Percentiles rank a stretch among this genome's conserved stretches.
Conservation (phyloP, 2,888 invertebrate genomes). For the Aspidapion aeneum region DNA sequence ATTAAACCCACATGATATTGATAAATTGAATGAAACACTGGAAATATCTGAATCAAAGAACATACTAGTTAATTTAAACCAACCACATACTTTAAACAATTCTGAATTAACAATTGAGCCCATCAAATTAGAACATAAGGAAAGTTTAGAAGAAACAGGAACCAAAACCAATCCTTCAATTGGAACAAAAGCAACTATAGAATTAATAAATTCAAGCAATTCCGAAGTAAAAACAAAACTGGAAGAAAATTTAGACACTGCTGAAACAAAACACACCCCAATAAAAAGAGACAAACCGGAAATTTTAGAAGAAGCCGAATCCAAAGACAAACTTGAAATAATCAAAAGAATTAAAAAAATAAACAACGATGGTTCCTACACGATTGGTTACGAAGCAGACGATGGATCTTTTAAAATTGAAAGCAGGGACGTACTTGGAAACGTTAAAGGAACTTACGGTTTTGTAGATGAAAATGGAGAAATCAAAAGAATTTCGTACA, state of each 20-base stretch:
- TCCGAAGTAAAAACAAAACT: not conserved
- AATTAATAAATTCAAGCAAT: too few species aligned
- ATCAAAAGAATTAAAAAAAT: conserved; percentile 77
- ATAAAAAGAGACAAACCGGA: conserved; percentile 44
- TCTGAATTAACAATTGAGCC: not conserved
- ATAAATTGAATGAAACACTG: not conserved
- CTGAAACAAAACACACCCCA: not conserved
- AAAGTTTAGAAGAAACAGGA: not conserved
- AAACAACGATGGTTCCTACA: conserved; percentile 81
- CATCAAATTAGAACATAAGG: not conserved
- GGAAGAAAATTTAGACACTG: not conserved
- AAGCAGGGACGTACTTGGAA: conserved; percentile 73
- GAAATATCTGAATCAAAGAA: not conserved
- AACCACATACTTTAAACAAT: not conserved
- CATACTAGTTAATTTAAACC: not conserved
- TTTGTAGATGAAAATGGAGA: conserved; percentile 75
- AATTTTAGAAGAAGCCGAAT: conserved; percentile 59
- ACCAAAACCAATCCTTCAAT: too few species aligned
- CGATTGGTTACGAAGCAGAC: conserved; percentile 80
- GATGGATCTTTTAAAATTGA: conserved; percentile 85
- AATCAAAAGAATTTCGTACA: conserved; percentile 76
- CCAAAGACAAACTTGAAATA: conserved; percentile 71
- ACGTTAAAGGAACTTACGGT: conserved; percentile 81
- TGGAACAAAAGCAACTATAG: too few species aligned
- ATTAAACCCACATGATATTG: not conserved